Evolutionary conservation across 1,140 invertebrate genomes (phyloP), one percentile per base, ranked within the genome.

Genomic region (Apis mellifera): DNA sequence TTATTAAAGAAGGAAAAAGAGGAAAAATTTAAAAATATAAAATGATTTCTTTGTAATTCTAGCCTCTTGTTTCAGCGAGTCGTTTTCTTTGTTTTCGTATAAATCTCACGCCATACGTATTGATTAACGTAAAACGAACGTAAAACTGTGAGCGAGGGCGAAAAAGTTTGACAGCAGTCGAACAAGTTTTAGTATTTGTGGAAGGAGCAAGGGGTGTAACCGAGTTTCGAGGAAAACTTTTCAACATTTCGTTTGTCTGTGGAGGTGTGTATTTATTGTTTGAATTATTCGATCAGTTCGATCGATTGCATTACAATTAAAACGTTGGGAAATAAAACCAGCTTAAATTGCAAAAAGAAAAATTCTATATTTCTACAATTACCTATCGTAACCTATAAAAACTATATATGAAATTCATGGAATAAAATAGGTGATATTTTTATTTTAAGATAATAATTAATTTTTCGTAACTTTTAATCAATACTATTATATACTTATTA

Each of bases 131-230:
- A 32, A 11, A 54, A 54, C 48, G 26, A 50, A 69, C 48, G 48
- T 52, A 69, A 69, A 52, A 69, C n/a, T 21, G 19, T 0, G n/a
- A 65, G 13, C 1, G 23, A 7, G 15, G 74, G 4, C n/a, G 57
- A n/a, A 19, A 50, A 76, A 76, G 23, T 76, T 76, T 65, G 50
- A 76, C 60, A 76, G 60, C 8, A 54, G n/a, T 65, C 9, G n/a
- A 52, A 5, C 21, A 76, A 60, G 74, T 68, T 68, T 68, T 48
- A 68, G 21, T 64, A 50, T 65, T 76, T 32, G 48, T 52, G 26
- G 60, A 65, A 52, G 50, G 26, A 26, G 13, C n/a, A 23, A 26
- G 60, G 60, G 26, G 21, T 42, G 17, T 15, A 52, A 19, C 26
- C 19, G 19, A 42, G 60, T 42, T 76, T 54, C 48, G 13, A 21